phyloP scores from a whole-genome alignment of 2,113 vertebrate genomes.

The Hucho hucho region DNA sequence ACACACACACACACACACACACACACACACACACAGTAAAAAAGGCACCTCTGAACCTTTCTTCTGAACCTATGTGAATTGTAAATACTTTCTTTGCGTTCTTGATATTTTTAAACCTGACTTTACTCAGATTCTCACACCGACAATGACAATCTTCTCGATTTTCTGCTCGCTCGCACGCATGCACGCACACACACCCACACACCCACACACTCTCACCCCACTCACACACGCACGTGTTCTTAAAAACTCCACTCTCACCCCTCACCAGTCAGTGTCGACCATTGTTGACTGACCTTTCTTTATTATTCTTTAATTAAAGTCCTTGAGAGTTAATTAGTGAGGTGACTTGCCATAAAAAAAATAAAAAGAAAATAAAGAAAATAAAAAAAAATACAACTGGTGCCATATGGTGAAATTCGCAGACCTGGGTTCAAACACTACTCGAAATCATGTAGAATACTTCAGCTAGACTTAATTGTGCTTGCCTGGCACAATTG shows the following conservation, averaged over 20 bases:
- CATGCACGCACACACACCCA: background rate
- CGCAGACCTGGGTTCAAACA: background rate
- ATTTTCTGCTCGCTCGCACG: background rate
- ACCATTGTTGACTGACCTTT: slow-evolving; percentile 34
- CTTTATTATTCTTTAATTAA: slow-evolving; percentile 30
- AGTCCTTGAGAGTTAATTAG: slow-evolving; percentile 38
- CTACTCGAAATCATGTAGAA: no score
- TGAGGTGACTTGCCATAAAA: background rate
- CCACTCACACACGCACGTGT: background rate
- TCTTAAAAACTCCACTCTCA: slow-evolving; percentile 3
- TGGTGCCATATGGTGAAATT: background rate
- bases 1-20: no score
- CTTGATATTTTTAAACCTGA: no score
- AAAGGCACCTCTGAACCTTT: no score
- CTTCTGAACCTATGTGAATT: no score
- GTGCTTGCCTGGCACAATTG: background rate
- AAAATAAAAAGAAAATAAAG: background rate
- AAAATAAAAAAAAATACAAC: background rate
- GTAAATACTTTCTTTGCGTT: no score
- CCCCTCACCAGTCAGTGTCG: slow-evolving; percentile 12
- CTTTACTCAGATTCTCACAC: no score
- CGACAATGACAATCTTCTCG: background rate
- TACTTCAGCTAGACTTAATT: no score
- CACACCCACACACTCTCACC: background rate
- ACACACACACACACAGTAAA: no score